These are phyloP conservation scores for Notodonta ziczac DNA, from an alignment of 2,888 invertebrate genomes.

Conservation along the genomic window DNA sequence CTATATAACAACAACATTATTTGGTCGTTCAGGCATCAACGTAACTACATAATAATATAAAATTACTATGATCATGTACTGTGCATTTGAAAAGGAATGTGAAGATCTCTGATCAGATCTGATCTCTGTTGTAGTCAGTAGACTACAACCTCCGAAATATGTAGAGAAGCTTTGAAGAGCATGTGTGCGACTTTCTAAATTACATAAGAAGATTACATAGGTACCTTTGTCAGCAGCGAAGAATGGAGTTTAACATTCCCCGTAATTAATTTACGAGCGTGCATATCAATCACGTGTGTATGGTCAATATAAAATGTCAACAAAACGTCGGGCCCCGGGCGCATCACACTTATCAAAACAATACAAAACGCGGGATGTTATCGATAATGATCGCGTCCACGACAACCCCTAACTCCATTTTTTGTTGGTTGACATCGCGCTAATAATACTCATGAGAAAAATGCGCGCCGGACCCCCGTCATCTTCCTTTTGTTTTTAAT, in stretches of 20 bases:
- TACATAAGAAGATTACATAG: conserved; percentile 2
- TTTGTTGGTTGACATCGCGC: conserved; percentile 83
- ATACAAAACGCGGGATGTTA: conserved; percentile 82
- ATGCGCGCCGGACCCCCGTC: conserved; percentile 80
- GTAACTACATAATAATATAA: no score
- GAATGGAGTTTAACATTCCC: conserved; percentile 28
- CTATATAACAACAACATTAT: no score
- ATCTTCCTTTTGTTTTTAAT: conserved; percentile 84
- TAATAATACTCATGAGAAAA: conserved; percentile 85
- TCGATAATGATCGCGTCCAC: conserved; percentile 78
- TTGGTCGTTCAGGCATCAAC: no score
- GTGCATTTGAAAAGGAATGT: no score
- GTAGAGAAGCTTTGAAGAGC: conserved; percentile 6
- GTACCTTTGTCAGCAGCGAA: conserved; percentile 6
- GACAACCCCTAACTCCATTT: conserved; percentile 79
- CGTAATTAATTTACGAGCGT: conserved; percentile 43
- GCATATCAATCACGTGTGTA: conserved; percentile 72
- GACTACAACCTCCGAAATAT: conserved; percentile 7
- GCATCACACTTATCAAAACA: conserved; percentile 81
- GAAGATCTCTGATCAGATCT: background rate
- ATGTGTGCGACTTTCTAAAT: conserved; percentile 11
- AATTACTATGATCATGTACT: no score
- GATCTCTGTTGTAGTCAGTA: no score
- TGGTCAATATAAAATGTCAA: conserved; percentile 73
- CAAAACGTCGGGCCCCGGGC: conserved; percentile 64